Conservation (phyloP, 2,888 invertebrate genomes). For the Eupeodes latifasciatus region DNA sequence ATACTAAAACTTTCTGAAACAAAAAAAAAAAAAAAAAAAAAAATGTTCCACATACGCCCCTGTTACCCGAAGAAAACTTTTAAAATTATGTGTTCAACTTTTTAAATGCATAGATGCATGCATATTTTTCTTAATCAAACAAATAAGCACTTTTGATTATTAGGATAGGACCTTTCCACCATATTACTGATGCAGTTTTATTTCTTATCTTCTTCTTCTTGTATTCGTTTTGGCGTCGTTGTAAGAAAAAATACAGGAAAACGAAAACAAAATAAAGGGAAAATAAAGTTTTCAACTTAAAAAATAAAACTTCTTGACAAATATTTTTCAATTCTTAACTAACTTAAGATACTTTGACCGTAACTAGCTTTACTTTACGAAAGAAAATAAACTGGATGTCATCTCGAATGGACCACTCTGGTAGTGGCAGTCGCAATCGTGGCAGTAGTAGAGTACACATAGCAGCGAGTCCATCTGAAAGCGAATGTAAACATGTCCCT, state of each 20-base stretch:
- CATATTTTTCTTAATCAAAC: conserved; percentile 46
- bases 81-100: background rate
- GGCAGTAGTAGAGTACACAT: background rate
- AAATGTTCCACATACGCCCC: conserved; percentile 9
- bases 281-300: conserved; percentile 46
- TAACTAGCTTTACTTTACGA: conserved; percentile 41
- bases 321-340: conserved; percentile 57
- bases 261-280: conserved; percentile 20
- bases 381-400: conserved; percentile 41
- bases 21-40: too few species aligned
- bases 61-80: background rate
- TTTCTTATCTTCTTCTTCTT: background rate
- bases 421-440: background rate
- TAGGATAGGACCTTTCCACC: background rate
- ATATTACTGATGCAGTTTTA: conserved; percentile 11
- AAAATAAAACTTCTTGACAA: conserved; percentile 47
- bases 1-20: background rate
- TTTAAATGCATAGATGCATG: background rate
- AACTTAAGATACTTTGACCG: conserved; percentile 44
- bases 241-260: background rate
- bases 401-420: conserved; percentile 5
- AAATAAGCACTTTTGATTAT: conserved; percentile 8
- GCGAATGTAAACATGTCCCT: conserved; percentile 44
- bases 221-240: background rate
- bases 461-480: conserved; percentile 5